A percentile compares a stretch with the other conserved stretches of the same genome.
These are phyloP conservation scores for Champsocephalus esox DNA, from an alignment of 2,797 vertebrate species.

Conservation along the genomic window DNA sequence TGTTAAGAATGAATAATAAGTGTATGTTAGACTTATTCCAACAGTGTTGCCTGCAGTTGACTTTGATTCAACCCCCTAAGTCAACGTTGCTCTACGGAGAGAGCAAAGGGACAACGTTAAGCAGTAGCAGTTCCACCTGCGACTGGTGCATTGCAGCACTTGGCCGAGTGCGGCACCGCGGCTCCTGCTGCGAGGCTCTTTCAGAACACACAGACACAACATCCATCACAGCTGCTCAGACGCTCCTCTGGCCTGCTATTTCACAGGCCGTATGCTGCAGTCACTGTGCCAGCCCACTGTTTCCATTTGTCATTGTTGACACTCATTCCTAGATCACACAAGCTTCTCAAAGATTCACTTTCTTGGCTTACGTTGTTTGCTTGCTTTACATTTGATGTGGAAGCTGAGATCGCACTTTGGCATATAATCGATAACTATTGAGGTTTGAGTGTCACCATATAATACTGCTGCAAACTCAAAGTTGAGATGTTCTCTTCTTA, in stretches of 20 bases:
- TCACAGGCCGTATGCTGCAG: constrained; percentile 61
- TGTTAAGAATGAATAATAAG: background rate
- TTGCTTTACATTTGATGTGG: constrained; percentile 18
- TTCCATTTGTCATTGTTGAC: constrained; percentile 62
- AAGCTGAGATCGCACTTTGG: constrained; percentile 7
- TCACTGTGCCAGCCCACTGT: constrained; percentile 35
- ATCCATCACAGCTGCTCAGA: constrained; percentile 75
- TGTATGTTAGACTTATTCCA: background rate
- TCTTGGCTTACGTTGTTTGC: constrained; percentile 29
- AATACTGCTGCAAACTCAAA: background rate
- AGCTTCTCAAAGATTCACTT: constrained; percentile 39
- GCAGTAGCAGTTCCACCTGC: constrained; percentile 59
- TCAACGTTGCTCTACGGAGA: constrained; percentile 26
- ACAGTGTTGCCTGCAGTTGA: background rate
- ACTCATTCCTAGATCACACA: constrained; percentile 47
- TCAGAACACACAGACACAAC: constrained; percentile 71
- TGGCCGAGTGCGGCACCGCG: constrained; percentile 57
- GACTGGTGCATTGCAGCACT: constrained; percentile 86
- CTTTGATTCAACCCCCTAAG: constrained; percentile 4
- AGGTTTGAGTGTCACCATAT: background rate
- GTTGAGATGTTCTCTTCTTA: background rate
- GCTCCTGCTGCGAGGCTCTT: constrained; percentile 76
- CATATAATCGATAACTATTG: background rate
- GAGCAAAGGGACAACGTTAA: constrained; percentile 45
- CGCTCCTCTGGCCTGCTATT: constrained; percentile 56